Evolutionary conservation across 2,888 invertebrate species (phyloP), one percentile per base, ranked within the genome.

Genomic region (Agriopis marginaria): DNA sequence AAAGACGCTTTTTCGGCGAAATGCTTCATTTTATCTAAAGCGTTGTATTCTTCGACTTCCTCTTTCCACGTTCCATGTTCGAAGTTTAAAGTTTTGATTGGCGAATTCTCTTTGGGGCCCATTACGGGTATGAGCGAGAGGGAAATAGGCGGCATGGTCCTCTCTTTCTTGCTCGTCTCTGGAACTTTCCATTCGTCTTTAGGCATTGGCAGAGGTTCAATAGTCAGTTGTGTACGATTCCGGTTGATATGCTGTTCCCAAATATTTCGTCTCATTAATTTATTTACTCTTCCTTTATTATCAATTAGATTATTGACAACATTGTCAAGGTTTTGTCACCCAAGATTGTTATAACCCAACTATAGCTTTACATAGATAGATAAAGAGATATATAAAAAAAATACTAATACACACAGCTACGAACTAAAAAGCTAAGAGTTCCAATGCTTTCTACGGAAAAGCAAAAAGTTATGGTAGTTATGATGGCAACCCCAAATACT

Each of bases 161-260:
- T 86, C 63, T 93, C 93, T 79, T 84, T 92, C 65, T 79, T 84
- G 53, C 65, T 65, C 73, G 89, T 80, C 8, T 93, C 92, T 45
- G 92, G 91, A 72, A 89, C 83, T 82, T 91, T 93, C 91, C 93
- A 91, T 69, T 89, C 89, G 78, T 86, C 85, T 85, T 86, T 89
- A 55, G 85, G 81, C 75, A 85, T 78, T 54, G 91, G 90, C 77
- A 94, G 83, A 63, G 93, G 89, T 82, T 93, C 93, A 79, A 94
- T 94, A 74, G 91, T 94, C 77, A 94, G 86, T 85, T 94, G 94
- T 71, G 91, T 91, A 81, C 93, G 82, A 82, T 91, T 93, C 86
- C 90, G 92, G 93, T 93, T 92, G 91, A 94, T 93, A 89, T 93
- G 94, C 94, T 94, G 93, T 92, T 85, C 85, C 84, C 83, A 87